Percentiles rank a stretch among this genome's conserved stretches.
These are phyloP conservation scores for Sebastiscus tertius DNA, from an alignment of 2,797 vertebrate genomes.

Conservation along the genomic window DNA sequence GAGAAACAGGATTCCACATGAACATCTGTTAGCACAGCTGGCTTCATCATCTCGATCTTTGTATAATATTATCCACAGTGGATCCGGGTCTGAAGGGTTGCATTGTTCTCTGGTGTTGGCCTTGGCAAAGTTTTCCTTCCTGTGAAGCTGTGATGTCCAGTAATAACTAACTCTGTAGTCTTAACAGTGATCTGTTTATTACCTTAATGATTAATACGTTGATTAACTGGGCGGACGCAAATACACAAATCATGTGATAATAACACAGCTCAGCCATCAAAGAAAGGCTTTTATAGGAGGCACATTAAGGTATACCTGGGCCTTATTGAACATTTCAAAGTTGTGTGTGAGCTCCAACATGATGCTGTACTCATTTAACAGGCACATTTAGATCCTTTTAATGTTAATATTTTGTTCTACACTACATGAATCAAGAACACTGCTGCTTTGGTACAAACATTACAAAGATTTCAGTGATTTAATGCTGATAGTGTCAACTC, in stretches of 20 bases:
- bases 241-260: constrained; percentile 9
- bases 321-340: background rate
- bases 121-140: constrained; percentile 54
- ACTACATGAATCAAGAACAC: constrained; percentile 10
- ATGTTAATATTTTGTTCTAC: background rate
- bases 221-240: constrained; percentile 11
- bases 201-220: constrained; percentile 26
- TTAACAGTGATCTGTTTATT: constrained; percentile 55
- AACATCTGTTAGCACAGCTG: constrained; percentile 81
- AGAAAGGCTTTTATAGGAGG: background rate
- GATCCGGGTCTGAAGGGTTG: constrained; percentile 49
- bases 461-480: background rate
- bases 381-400: constrained; percentile 8
- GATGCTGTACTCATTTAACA: background rate
- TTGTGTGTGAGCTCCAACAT: background rate
- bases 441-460: background rate
- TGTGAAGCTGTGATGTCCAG: constrained; percentile 31
- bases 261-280: constrained; percentile 22
- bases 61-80: constrained; percentile 59
- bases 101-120: constrained; percentile 51
- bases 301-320: background rate
- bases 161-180: constrained; percentile 28
- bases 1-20: constrained; percentile 57
- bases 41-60: constrained; percentile 64
- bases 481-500: background rate